These are phyloP conservation scores for Phocides pigmalion DNA, from an alignment of 1,140 invertebrate species.

Conservation along the genomic window DNA sequence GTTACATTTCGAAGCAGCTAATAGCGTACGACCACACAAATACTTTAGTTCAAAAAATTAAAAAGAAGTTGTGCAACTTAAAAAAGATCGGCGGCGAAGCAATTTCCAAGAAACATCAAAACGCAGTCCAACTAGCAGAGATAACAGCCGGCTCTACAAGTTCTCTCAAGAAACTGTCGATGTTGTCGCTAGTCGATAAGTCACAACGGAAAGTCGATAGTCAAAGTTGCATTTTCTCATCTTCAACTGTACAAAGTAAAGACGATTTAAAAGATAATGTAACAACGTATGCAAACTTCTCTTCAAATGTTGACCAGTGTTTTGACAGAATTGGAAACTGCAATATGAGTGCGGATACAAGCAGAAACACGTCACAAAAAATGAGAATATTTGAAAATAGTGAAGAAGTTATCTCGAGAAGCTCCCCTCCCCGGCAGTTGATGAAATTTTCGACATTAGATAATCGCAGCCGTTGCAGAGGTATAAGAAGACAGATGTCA, in stretches of 20 bases:
- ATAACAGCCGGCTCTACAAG: constrained; percentile 70
- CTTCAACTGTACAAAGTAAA: constrained; percentile 64
- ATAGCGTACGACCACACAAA: constrained; percentile 77
- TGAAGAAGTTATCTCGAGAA: constrained; percentile 56
- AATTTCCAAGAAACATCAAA: constrained; percentile 76
- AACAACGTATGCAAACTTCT: constrained; percentile 75
- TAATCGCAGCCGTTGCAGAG: constrained; percentile 72
- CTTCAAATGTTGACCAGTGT: constrained; percentile 76
- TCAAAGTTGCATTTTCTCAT: constrained; percentile 74
- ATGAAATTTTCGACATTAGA: constrained; percentile 78
- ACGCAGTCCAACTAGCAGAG: constrained; percentile 74
- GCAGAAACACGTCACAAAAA: constrained; percentile 52
- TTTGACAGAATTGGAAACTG: constrained; percentile 69
- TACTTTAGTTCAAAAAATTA: constrained; percentile 80
- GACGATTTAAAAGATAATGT: constrained; percentile 64
- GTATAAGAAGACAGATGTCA: constrained; percentile 76
- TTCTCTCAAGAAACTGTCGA: constrained; percentile 74
- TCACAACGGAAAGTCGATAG: constrained; percentile 70
- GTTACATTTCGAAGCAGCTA: constrained; percentile 79
- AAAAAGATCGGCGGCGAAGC: constrained; percentile 79
- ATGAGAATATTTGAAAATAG: constrained; percentile 71
- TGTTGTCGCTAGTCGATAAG: constrained; percentile 76
- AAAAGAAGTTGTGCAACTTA: constrained; percentile 79
- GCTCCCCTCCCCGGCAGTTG: constrained; percentile 52
- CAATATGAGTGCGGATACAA: constrained; percentile 49